These are phyloP conservation scores for Apus apus DNA, from an alignment of 2,113 vertebrate genomes.

Conservation along the genomic window DNA sequence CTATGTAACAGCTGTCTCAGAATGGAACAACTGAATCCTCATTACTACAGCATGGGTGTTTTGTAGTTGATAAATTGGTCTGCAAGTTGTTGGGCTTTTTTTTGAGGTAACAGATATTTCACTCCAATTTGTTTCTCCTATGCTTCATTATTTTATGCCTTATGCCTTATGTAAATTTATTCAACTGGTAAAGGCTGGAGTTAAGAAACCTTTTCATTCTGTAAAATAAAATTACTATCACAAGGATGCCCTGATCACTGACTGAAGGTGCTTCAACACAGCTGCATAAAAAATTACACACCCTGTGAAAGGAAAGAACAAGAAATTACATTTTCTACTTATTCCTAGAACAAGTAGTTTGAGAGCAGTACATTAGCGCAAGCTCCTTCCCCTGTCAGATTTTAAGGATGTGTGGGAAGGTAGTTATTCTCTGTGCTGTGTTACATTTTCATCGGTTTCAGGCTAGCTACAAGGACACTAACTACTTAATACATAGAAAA, in stretches of 20 bases:
- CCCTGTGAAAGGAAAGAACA: neutral
- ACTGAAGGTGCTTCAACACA: neutral
- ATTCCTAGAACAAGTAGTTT: neutral
- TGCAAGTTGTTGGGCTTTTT: neutral
- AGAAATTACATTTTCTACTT: neutral
- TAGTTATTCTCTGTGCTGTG: neutral
- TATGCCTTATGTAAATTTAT: neutral
- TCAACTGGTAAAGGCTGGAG: neutral
- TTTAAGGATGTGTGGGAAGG: neutral
- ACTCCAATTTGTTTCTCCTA: neutral
- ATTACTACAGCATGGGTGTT: neutral
- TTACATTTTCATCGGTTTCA: neutral
- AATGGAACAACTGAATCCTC: neutral
- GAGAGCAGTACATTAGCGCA: neutral
- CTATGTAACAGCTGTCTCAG: neutral
- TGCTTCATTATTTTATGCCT: neutral
- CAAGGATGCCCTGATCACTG: neutral
- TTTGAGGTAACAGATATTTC: neutral
- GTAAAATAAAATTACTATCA: neutral
- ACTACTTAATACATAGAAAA: neutral
- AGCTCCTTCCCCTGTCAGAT: neutral
- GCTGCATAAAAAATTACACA: neutral
- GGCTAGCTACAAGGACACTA: neutral
- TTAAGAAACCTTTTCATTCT: neutral
- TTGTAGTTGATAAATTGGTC: neutral